These are phyloP conservation scores for Nibea albiflora DNA, from an alignment of 2,113 vertebrate genomes.

Conservation along the genomic window DNA sequence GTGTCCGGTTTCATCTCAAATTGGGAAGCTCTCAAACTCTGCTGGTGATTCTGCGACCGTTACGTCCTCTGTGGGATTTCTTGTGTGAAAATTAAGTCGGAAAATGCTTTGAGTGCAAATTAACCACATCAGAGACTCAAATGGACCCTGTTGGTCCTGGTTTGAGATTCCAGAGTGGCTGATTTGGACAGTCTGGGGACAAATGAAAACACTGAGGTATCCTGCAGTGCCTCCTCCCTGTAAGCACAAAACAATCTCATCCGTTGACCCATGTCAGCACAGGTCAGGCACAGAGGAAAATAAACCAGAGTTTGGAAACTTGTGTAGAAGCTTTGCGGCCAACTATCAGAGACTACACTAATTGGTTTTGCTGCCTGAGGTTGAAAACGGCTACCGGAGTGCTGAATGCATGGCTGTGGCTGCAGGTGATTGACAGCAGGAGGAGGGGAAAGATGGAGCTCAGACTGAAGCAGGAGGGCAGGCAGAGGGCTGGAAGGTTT, in stretches of 20 bases:
- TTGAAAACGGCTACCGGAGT: slow-evolving; percentile 18
- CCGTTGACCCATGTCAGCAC: slow-evolving; percentile 47
- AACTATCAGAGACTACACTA: slow-evolving; percentile 43
- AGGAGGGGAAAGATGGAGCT: slow-evolving; percentile 4
- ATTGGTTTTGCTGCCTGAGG: slow-evolving; percentile 69
- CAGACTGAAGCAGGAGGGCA: neutral
- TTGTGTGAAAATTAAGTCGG: slow-evolving; percentile 5
- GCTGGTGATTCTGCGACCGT: slow-evolving; percentile 19
- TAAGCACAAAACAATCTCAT: slow-evolving; percentile 23
- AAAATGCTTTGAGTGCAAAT: slow-evolving; percentile 7
- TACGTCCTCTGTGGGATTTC: slow-evolving; percentile 16
- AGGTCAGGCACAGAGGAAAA: slow-evolving; percentile 31
- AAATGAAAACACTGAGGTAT: slow-evolving; percentile 24
- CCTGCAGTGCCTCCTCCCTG: slow-evolving; percentile 5
- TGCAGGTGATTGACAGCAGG: slow-evolving; percentile 42
- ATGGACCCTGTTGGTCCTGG: neutral
- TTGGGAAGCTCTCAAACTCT: slow-evolving; percentile 25
- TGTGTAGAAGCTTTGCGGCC: slow-evolving; percentile 15
- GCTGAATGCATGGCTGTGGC: slow-evolving; percentile 7
- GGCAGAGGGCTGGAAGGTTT: neutral
- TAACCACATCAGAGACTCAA: slow-evolving; percentile 14
- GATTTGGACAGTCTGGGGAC: slow-evolving; percentile 29
- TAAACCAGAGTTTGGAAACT: slow-evolving; percentile 26
- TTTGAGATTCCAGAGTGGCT: slow-evolving; percentile 3
- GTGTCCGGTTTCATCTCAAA: slow-evolving; percentile 24